Evolutionary conservation across 2,797 vertebrate species (phyloP), one percentile per base, ranked within the genome.

Genomic region (Sebastiscus tertius): DNA sequence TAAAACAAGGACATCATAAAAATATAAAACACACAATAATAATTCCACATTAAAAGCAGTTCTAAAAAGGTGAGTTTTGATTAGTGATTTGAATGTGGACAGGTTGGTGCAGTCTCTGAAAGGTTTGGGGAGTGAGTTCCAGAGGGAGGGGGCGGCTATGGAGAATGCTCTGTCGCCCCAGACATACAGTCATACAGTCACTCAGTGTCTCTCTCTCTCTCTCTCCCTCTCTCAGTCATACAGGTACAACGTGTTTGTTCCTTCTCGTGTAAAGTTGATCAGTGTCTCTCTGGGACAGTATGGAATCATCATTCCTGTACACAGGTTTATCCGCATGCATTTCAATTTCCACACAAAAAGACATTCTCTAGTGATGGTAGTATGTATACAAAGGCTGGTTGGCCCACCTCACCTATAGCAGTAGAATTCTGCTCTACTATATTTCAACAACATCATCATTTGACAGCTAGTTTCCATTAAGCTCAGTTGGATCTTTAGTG

Each of bases 211-310:
- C 6, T 16, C 36, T 39, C 36, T 34, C 34, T 36, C 24, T 18
- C 8, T 59, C 26, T 18, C 56, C 27, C 58, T 29, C 18, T 33
- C 22, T 65, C 8, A 29, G 60, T 56, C 31, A 26, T 18, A 54
- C 20, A 90, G 84, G 93, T 62, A 89, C 93, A 92, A 91, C 80
- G 62, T 29, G 55, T 68, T 75, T 80, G 73, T 74, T 81, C 83
- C 85, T 82, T 80, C 79, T 82, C 66, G 72, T 55, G 55, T 58
- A 8, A 67, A 31, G 24, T 64, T 59, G 3, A 39, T 39, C 13
- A 10, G 14, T 8, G 13, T 70, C 26, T 70, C 31, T 54, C 22
- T 31, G 39, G 52, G 3, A 54, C 16, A 34, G n/a, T 24, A 26
- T 46, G 42, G 16, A 46, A 46, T 46, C 42, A 46, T 46, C 42